These are phyloP conservation scores for Drosophila ercepeae DNA, from an alignment of 1,140 invertebrate species.

Conservation along the genomic window DNA sequence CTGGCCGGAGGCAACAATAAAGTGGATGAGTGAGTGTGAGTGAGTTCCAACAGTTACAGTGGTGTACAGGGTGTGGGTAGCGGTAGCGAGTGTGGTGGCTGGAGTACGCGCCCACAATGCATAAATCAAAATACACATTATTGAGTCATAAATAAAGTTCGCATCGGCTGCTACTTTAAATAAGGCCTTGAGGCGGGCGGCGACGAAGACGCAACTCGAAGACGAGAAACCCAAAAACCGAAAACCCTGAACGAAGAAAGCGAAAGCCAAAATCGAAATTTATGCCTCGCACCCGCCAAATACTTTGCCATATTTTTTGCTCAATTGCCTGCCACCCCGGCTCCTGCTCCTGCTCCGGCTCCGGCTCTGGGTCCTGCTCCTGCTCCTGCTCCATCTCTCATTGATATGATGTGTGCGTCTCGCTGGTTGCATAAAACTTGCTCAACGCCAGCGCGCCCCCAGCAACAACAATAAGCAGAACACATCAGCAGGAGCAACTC, in stretches of 20 bases:
- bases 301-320: conserved; percentile 77
- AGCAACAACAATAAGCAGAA: conserved; percentile 30
- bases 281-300: conserved; percentile 65
- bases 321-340: conserved; percentile 64
- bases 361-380: background rate
- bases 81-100: conserved; percentile 5
- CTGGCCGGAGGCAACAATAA: conserved; percentile 59
- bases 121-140: conserved; percentile 83
- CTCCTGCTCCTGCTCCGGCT: conserved; percentile 29
- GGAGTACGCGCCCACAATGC: conserved; percentile 67
- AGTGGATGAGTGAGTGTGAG: conserved; percentile 23
- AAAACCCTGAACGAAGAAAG: background rate
- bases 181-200: conserved; percentile 53
- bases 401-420: conserved; percentile 64
- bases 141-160: conserved; percentile 82
- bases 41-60: conserved; percentile 16
- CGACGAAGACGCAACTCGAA: conserved; percentile 1
- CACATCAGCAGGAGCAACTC: conserved; percentile 21
- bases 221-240: conserved; percentile 17
- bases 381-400: conserved; percentile 6
- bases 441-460: conserved; percentile 76
- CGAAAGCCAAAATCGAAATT: conserved; percentile 51
- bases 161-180: conserved; percentile 74
- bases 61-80: conserved; percentile 18
- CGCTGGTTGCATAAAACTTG: conserved; percentile 79